Conservation (phyloP, 2,113 vertebrate species). For the Notarius quadriscutis region DNA sequence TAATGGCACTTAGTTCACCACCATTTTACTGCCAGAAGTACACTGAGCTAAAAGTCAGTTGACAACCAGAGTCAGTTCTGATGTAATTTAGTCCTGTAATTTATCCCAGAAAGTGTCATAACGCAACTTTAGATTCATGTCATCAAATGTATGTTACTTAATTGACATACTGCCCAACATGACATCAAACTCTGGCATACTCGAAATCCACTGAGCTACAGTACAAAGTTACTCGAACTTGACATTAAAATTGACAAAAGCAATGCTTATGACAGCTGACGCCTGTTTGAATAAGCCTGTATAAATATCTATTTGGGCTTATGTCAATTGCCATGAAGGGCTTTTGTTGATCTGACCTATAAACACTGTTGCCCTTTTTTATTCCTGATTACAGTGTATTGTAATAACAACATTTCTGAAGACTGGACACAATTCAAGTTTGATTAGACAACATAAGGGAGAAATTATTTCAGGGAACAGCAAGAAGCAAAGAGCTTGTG, state of each 20-base stretch:
- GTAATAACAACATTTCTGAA: neutral
- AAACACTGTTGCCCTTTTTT: neutral
- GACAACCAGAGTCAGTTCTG: neutral
- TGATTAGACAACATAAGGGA: neutral
- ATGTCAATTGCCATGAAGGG: neutral
- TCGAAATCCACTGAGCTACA: neutral
- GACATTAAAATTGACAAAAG: neutral
- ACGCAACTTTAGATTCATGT: neutral
- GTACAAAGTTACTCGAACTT: neutral
- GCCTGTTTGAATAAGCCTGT: neutral
- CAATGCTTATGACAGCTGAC: neutral
- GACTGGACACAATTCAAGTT: neutral
- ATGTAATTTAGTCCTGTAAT: neutral
- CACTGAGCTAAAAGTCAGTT: neutral
- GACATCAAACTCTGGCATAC: neutral
- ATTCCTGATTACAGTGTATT: neutral
- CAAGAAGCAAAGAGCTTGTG: neutral
- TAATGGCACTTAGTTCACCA: neutral
- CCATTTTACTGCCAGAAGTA: neutral
- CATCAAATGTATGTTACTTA: neutral
- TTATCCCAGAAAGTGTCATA: constrained; percentile 1
- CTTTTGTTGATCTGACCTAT: neutral
- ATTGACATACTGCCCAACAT: too few species aligned
- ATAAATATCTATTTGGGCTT: neutral
- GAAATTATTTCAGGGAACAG: neutral